phyloP scores from a whole-genome alignment of 1,140 invertebrate genomes.

The Heliothis virescens region DNA sequence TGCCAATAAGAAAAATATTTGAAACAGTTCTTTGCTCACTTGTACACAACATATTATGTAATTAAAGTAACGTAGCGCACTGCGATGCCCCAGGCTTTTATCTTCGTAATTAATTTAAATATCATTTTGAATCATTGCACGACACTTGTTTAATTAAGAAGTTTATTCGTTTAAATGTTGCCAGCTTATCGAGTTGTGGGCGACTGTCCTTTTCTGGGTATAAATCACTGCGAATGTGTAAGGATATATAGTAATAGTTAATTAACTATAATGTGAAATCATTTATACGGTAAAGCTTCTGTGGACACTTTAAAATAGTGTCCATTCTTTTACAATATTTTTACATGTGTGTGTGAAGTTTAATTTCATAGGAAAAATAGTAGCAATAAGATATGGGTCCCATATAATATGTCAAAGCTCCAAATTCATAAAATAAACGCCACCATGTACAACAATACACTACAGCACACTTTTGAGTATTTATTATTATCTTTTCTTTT shows the following conservation, averaged over 20 bases:
- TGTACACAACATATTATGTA: conserved; percentile 35
- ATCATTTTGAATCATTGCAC: conserved; percentile 45
- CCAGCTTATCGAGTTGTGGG: not conserved
- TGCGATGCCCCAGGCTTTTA: conserved; percentile 30
- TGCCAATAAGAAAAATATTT: not conserved
- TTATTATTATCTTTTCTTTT: conserved; percentile 50
- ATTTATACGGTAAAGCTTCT: not conserved
- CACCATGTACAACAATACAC: conserved; percentile 26
- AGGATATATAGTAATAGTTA: not conserved
- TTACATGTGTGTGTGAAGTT: not conserved
- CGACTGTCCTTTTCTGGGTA: not conserved
- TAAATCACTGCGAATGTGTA: not conserved
- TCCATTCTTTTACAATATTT: not conserved
- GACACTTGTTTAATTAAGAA: conserved; percentile 25
- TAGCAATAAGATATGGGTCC: not conserved
- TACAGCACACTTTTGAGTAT: conserved; percentile 41
- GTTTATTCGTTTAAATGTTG: conserved; percentile 21
- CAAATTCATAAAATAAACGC: conserved; percentile 1
- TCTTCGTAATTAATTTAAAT: conserved; percentile 49
- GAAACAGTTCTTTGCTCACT: not conserved
- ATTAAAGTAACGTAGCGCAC: conserved; percentile 35
- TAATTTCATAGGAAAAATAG: not conserved
- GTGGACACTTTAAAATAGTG: not conserved
- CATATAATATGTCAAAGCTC: not conserved
- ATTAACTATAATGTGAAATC: not conserved